A percentile compares a stretch with the other conserved stretches of the same genome.
These are phyloP conservation scores for Cyrtonyx montezumae DNA, from an alignment of 2,113 vertebrate species.

Conservation along the genomic window DNA sequence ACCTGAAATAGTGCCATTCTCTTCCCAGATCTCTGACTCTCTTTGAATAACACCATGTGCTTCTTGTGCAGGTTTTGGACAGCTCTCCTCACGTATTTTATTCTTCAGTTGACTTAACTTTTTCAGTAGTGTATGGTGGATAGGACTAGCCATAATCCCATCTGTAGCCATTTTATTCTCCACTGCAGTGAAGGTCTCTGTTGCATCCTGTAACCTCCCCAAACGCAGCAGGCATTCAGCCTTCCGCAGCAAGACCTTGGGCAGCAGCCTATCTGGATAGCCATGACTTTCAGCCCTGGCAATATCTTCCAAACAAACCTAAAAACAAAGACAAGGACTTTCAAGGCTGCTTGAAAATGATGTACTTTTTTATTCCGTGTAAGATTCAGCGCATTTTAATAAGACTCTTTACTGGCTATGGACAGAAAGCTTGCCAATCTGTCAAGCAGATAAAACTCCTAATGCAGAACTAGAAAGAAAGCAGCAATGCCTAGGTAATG, in stretches of 20 bases:
- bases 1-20: conserved; percentile 46
- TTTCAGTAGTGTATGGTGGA: conserved; percentile 27
- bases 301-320: conserved; percentile 90
- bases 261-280: conserved; percentile 84
- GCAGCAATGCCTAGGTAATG: accelerated
- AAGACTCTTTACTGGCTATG: not conserved
- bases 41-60: not conserved
- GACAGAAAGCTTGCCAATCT: not conserved
- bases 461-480: accelerated
- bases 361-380: accelerated
- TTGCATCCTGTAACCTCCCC: conserved; percentile 60
- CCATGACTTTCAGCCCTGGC: conserved; percentile 78
- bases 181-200: not conserved
- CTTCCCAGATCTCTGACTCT: conserved; percentile 29
- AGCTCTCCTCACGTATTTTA: not conserved
- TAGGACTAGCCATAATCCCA: not conserved
- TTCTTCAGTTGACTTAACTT: conserved; percentile 59
- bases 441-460: not conserved
- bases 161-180: conserved; percentile 31
- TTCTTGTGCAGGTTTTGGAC: not conserved
- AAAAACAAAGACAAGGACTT: conserved; percentile 12
- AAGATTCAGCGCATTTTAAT: not conserved
- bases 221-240: conserved; percentile 81
- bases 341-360: not conserved
- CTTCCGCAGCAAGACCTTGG: conserved; percentile 85